These are phyloP conservation scores for Craseonycteris thonglongyai DNA, from an alignment of 2,113 vertebrate genomes.

Conservation along the genomic window DNA sequence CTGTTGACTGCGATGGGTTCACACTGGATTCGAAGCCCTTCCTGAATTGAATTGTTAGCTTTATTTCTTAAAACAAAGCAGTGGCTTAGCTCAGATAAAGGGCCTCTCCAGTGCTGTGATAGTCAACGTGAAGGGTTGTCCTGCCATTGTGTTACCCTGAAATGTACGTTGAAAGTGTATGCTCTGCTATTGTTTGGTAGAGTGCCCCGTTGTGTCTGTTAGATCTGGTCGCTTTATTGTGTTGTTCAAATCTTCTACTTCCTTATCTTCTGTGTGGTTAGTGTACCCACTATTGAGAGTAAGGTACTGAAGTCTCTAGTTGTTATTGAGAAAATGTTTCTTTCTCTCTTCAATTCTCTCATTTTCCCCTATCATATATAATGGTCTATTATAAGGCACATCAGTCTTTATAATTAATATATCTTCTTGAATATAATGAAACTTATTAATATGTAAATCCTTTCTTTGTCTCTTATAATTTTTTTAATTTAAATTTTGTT, in stretches of 20 bases:
- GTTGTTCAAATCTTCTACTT: background rate
- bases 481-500: background rate
- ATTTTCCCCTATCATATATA: background rate
- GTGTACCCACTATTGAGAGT: background rate
- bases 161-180: background rate
- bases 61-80: background rate
- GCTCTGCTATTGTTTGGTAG: background rate
- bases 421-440: background rate
- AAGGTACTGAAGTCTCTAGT: background rate
- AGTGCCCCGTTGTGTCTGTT: background rate
- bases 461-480: background rate
- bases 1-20: background rate
- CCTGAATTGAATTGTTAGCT: background rate
- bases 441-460: background rate
- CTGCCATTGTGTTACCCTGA: background rate
- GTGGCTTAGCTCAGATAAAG: background rate
- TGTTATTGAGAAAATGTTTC: background rate
- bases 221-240: background rate
- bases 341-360: background rate
- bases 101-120: accelerated
- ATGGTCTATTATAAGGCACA: background rate
- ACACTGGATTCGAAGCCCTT: background rate
- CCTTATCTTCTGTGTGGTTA: background rate
- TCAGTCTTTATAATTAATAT: background rate
- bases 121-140: background rate